Conservation (phyloP, 1,140 invertebrate genomes). For the Portunus trituberculatus region DNA sequence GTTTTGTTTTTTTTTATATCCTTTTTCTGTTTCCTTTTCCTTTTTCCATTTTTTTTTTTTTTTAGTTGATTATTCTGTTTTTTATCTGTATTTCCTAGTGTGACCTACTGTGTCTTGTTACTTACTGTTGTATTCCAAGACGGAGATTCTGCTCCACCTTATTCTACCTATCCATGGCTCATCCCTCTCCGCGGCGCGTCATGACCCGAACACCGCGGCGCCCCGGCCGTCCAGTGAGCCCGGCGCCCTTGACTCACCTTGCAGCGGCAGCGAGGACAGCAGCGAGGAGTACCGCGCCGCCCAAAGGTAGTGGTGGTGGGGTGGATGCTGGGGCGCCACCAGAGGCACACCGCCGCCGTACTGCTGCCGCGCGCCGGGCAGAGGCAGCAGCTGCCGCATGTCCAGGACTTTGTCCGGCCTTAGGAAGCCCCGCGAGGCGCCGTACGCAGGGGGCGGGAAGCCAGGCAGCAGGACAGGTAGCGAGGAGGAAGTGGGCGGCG, state of each 20-base stretch:
- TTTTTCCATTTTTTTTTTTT: neutral
- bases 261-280: slow-evolving; percentile 61
- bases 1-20: neutral
- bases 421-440: neutral
- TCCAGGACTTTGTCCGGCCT: slow-evolving; percentile 44
- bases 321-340: slow-evolving; percentile 45
- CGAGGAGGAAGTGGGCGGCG: neutral
- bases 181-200: neutral
- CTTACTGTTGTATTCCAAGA: neutral
- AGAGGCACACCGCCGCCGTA: slow-evolving; percentile 15
- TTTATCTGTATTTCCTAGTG: neutral
- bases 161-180: neutral
- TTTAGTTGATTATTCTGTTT: neutral
- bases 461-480: neutral
- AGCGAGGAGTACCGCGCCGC: slow-evolving; percentile 70
- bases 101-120: neutral
- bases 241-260: slow-evolving; percentile 32
- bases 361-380: slow-evolving; percentile 30
- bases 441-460: neutral
- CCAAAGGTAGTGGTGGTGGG: slow-evolving; percentile 66
- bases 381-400: slow-evolving; percentile 47
- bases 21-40: neutral
- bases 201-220: too few relatives aligned
- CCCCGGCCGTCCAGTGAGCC: neutral
- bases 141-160: neutral